A percentile compares a stretch with the other conserved stretches of the same genome.
Conservation (phyloP, 1,140 invertebrate species). For the Trichonephila clavata region DNA sequence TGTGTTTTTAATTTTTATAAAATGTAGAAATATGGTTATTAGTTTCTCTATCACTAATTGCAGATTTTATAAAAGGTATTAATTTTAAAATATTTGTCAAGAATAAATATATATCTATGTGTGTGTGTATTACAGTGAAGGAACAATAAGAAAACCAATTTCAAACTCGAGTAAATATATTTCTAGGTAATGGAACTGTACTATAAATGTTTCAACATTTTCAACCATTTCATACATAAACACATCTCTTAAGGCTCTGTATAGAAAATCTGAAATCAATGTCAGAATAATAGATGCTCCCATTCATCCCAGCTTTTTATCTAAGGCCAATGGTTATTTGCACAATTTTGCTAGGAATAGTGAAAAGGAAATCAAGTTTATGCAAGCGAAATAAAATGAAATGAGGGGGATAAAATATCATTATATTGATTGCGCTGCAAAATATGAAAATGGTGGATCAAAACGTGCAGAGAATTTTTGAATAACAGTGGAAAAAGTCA, state of each 20-base stretch:
- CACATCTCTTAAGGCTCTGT: background rate
- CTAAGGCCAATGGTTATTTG: background rate
- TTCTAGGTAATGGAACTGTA: background rate
- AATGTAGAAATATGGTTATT: too few relatives aligned
- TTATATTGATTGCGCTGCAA: background rate
- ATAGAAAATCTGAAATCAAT: background rate
- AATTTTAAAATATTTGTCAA: too few relatives aligned
- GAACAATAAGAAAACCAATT: too few relatives aligned
- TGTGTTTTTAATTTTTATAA: too few relatives aligned
- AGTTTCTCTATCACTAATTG: too few relatives aligned
- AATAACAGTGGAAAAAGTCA: background rate
- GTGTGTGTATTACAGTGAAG: too few relatives aligned
- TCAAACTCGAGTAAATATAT: too few relatives aligned
- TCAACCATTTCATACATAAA: background rate
- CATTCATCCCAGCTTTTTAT: slow-evolving; percentile 4
- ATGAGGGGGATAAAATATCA: background rate
- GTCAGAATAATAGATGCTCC: background rate
- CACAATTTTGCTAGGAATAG: background rate
- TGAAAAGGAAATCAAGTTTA: slow-evolving; percentile 7
- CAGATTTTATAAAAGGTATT: too few relatives aligned
- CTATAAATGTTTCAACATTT: background rate
- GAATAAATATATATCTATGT: too few relatives aligned
- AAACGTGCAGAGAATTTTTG: background rate
- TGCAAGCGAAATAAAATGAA: background rate
- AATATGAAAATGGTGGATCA: background rate